These are phyloP conservation scores for Glaucidium brasilianum DNA, from an alignment of 2,113 vertebrate species.

Conservation along the genomic window DNA sequence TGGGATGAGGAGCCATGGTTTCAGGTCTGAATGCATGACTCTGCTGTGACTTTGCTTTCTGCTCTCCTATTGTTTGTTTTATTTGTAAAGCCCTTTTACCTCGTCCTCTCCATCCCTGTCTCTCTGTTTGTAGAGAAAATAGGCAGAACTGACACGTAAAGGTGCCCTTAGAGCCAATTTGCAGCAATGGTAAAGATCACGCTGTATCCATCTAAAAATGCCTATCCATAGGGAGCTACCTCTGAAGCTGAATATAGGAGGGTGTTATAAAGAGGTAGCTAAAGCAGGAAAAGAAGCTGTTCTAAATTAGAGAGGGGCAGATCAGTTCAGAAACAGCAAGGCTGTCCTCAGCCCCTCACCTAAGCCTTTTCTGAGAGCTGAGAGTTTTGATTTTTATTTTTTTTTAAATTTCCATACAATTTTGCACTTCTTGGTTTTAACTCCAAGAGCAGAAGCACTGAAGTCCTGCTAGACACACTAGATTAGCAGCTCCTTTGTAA, in stretches of 20 bases:
- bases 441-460: neutral
- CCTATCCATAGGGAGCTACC: conserved; percentile 8
- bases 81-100: conserved; percentile 9
- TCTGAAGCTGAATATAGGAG: neutral
- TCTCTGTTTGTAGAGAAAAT: conserved; percentile 30
- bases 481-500: neutral
- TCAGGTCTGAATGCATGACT: neutral
- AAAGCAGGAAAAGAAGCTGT: neutral
- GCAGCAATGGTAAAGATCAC: conserved; percentile 52
- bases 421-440: neutral
- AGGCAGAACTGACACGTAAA: conserved; percentile 60
- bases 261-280: conserved; percentile 5
- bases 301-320: neutral
- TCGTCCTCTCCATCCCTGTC: neutral
- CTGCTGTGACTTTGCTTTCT: conserved; percentile 5
- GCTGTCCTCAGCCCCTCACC: neutral
- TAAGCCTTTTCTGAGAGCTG: neutral
- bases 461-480: neutral
- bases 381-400: neutral
- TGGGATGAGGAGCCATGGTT: neutral
- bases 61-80: conserved; percentile 15
- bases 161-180: conserved; percentile 62
- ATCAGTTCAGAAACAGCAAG: conserved; percentile 3
- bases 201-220: conserved; percentile 42
- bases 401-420: neutral